Conservation (phyloP, 2,888 invertebrate genomes). For the Trichopria drosophilae region DNA sequence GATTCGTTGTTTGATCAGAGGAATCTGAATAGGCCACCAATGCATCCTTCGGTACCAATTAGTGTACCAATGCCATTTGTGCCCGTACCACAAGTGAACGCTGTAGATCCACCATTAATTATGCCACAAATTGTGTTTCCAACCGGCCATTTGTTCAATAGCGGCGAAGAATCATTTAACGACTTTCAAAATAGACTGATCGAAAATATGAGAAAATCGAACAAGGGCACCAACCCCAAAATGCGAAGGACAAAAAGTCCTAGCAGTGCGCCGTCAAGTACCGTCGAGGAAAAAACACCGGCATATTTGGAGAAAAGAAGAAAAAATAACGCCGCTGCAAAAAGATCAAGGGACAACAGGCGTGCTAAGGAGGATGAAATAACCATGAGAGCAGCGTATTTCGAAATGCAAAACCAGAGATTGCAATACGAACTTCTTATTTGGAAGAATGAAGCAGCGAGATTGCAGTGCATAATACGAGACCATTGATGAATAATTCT, state of each 20-base stretch:
- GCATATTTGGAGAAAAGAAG: slow-evolving; percentile 85
- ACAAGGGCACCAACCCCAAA: slow-evolving; percentile 70
- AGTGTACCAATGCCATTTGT: slow-evolving; percentile 27
- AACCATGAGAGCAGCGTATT: slow-evolving; percentile 81
- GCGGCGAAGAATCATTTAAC: slow-evolving; percentile 68
- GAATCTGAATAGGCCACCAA: slow-evolving; percentile 7
- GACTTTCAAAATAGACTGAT: slow-evolving; percentile 73
- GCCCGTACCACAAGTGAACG: slow-evolving; percentile 4
- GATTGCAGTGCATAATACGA: too few relatives aligned
- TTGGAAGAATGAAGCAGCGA: too few relatives aligned
- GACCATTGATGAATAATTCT: slow-evolving; percentile 88
- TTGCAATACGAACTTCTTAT: slow-evolving; percentile 71
- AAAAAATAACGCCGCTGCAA: slow-evolving; percentile 94
- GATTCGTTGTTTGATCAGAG: slow-evolving; percentile 35
- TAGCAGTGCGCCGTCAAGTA: slow-evolving; percentile 40
- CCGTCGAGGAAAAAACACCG: slow-evolving; percentile 67
- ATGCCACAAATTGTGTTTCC: slow-evolving; percentile 14
- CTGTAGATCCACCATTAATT: background rate
- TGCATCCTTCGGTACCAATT: slow-evolving; percentile 31
- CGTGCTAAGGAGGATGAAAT: slow-evolving; percentile 90
- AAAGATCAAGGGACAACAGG: slow-evolving; percentile 87
- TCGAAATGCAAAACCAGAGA: slow-evolving; percentile 86
- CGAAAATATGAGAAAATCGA: slow-evolving; percentile 68
- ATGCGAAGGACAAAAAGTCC: slow-evolving; percentile 63
- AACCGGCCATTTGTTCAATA: slow-evolving; percentile 61